Percentiles rank a stretch among this genome's conserved stretches.
These are phyloP conservation scores for Anguilla anguilla DNA, from an alignment of 2,797 vertebrate species.

Conservation along the genomic window DNA sequence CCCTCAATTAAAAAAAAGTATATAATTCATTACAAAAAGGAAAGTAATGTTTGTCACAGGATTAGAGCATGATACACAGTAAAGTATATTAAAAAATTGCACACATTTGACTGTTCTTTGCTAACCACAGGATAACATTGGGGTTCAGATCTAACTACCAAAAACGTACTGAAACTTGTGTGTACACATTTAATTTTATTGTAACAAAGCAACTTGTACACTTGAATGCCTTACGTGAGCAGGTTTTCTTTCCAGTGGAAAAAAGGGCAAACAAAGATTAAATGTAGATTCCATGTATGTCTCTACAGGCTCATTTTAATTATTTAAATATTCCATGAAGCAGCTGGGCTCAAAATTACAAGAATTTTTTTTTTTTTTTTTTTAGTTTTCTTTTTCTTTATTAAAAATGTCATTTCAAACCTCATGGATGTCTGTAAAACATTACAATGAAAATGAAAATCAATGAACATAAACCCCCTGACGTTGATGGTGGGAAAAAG, in stretches of 20 bases:
- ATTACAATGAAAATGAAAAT: slow-evolving; percentile 80
- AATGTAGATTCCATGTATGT: slow-evolving; percentile 57
- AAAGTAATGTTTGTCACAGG: too few relatives aligned
- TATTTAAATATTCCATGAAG: slow-evolving; percentile 56
- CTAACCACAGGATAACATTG: background rate
- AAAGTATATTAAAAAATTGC: background rate
- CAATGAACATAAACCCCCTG: slow-evolving; percentile 65
- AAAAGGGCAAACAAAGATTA: slow-evolving; percentile 55
- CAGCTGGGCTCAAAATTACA: slow-evolving; percentile 67
- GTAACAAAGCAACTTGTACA: slow-evolving; percentile 85
- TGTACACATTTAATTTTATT: slow-evolving; percentile 96
- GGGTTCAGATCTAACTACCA: background rate
- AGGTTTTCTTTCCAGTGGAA: slow-evolving; percentile 54
- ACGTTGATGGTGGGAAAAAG: slow-evolving; percentile 71
- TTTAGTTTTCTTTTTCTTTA: slow-evolving; percentile 66
- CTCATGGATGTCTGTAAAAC: slow-evolving; percentile 80
- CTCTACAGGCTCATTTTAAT: slow-evolving; percentile 33
- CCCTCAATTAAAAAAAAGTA: background rate
- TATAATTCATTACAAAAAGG: too few relatives aligned
- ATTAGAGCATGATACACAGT: background rate
- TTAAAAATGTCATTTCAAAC: slow-evolving; percentile 85
- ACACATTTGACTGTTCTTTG: background rate
- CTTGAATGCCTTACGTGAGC: slow-evolving; percentile 57
- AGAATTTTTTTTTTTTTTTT: slow-evolving; percentile 68
- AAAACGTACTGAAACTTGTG: slow-evolving; percentile 71